These are phyloP conservation scores for Caenorhabditis imperialis DNA, from an alignment of 2,888 invertebrate genomes.

Conservation along the genomic window DNA sequence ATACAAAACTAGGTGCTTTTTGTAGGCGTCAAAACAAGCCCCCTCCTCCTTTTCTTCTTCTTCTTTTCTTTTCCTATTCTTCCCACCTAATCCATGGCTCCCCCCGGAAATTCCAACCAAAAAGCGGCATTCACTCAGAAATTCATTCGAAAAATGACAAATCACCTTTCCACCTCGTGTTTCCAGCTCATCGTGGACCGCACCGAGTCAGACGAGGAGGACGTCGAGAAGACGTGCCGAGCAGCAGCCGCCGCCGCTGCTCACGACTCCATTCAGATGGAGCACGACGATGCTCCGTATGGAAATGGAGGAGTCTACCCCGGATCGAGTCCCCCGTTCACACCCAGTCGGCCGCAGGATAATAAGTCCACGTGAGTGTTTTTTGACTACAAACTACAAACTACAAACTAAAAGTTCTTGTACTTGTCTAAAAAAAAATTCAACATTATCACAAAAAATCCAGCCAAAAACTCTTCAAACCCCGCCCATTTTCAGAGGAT, in stretches of 20 bases:
- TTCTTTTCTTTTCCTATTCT: conserved; percentile 7
- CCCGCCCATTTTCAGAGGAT: conserved; percentile 70
- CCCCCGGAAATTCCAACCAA: too few species aligned
- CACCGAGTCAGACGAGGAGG: conserved; percentile 64
- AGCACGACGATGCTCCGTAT: conserved; percentile 45
- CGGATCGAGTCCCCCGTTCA: conserved; percentile 61
- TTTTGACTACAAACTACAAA: too few species aligned
- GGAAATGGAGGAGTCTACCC: conserved; percentile 63
- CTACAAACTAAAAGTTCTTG: too few species aligned
- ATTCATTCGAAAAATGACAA: conserved; percentile 20
- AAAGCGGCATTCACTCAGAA: not conserved
- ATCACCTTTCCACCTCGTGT: conserved; percentile 10
- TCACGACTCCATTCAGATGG: conserved; percentile 43
- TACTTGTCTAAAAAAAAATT: too few species aligned
- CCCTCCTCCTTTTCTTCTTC: not conserved
- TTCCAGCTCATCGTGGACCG: conserved; percentile 66
- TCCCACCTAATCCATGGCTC: too few species aligned
- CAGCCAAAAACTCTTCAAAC: too few species aligned
- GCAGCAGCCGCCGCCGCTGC: conserved; percentile 7
- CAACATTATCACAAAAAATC: too few species aligned
- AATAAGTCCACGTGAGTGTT: conserved; percentile 58
- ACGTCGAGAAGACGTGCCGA: conserved; percentile 39
- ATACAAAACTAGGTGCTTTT: conserved; percentile 1
- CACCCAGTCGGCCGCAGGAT: conserved; percentile 58
- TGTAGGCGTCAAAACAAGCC: conserved; percentile 16